These are phyloP conservation scores for Anaspis maculata DNA, from an alignment of 2,888 invertebrate species.

Conservation along the genomic window DNA sequence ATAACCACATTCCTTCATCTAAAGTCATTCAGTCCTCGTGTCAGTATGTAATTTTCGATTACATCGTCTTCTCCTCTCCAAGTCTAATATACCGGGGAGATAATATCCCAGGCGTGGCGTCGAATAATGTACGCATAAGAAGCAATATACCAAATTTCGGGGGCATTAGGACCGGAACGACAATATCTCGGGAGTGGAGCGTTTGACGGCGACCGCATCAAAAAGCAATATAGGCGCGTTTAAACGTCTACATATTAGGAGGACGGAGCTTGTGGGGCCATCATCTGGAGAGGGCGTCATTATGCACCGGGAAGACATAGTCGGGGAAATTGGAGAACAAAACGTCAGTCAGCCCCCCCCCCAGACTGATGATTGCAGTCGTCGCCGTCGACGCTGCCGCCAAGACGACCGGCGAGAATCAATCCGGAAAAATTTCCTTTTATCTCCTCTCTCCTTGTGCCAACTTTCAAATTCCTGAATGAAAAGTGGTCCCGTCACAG, in stretches of 20 bases:
- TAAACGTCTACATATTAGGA: slow-evolving; percentile 22
- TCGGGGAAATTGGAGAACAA: slow-evolving; percentile 28
- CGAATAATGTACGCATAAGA: slow-evolving; percentile 16
- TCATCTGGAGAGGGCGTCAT: slow-evolving; percentile 14
- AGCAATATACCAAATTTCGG: slow-evolving; percentile 14
- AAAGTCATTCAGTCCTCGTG: too few species aligned
- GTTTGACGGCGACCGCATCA: slow-evolving; percentile 25
- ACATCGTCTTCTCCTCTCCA: too few species aligned
- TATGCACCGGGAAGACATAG: slow-evolving; percentile 7
- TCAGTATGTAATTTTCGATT: too few species aligned
- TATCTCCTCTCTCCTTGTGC: slow-evolving; percentile 4
- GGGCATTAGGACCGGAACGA: slow-evolving; percentile 22
- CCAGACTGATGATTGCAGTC: slow-evolving; percentile 22
- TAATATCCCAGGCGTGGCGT: too few species aligned
- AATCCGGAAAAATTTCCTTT: slow-evolving; percentile 11
- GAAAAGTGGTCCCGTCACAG: slow-evolving; percentile 14
- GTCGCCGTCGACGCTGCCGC: too few species aligned
- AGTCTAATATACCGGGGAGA: too few species aligned
- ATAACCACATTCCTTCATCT: too few species aligned
- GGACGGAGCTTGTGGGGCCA: too few species aligned
- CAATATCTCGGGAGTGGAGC: slow-evolving; percentile 22
- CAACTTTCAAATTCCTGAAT: slow-evolving; percentile 12
- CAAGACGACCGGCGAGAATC: slow-evolving; percentile 6
- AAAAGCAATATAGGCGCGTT: slow-evolving; percentile 29
- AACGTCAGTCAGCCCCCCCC: slow-evolving; percentile 25